Percentiles rank a stretch among this genome's conserved stretches.
Evolutionary conservation across 2,797 vertebrate species (phyloP).

Genomic region (Molossus molossus): DNA sequence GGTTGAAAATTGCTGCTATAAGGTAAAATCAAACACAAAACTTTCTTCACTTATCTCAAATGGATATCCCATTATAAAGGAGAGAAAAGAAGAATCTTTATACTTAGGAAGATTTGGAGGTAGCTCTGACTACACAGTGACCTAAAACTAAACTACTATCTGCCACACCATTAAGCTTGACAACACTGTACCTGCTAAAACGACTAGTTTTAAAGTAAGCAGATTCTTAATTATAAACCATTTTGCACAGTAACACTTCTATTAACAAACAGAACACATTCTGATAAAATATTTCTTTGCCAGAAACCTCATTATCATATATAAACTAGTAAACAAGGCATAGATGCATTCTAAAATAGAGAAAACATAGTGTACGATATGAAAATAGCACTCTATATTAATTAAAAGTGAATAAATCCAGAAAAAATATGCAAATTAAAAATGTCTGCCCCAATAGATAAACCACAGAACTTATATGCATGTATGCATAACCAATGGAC

Average conservation of each 20-base stretch:
- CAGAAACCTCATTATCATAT: constrained; percentile 58
- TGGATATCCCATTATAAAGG: neutral
- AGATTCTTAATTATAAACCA: constrained; percentile 12
- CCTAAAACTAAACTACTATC: neutral
- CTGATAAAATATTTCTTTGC: constrained; percentile 32
- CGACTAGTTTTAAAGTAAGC: constrained; percentile 43
- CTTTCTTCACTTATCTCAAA: neutral
- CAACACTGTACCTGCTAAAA: constrained; percentile 26
- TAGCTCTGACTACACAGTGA: constrained; percentile 12
- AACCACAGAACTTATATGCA: no score
- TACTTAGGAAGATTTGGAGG: neutral
- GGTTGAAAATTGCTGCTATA: neutral
- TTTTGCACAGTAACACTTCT: neutral
- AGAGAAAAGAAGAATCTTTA: constrained; percentile 21
- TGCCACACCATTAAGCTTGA: neutral
- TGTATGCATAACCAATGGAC: no score
- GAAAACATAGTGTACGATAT: neutral
- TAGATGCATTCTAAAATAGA: constrained; percentile 38
- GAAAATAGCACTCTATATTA: constrained; percentile 59
- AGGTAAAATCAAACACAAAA: constrained; percentile 14
- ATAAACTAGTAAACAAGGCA: constrained; percentile 37
- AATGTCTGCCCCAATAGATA: neutral
- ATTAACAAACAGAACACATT: constrained; percentile 38
- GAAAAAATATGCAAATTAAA: constrained; percentile 53
- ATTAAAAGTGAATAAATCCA: constrained; percentile 20